Percentiles rank a stretch among this genome's conserved stretches.
Evolutionary conservation across 2,888 invertebrate species (phyloP).

Genomic region (Bembecia ichneumoniformis): DNA sequence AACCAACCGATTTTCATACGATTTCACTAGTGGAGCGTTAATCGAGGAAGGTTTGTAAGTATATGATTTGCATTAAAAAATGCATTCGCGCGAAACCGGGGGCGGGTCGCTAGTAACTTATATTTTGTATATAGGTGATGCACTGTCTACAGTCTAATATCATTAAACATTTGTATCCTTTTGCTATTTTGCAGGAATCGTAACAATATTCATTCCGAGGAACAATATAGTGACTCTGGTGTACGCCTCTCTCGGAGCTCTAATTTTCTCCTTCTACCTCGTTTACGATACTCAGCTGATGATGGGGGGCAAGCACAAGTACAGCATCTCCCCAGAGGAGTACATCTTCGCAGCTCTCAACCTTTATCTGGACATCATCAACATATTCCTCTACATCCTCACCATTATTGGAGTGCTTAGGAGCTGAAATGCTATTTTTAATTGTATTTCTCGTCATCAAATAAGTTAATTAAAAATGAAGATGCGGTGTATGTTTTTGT

Average conservation of each 20-base stretch:
- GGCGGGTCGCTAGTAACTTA: too few species aligned
- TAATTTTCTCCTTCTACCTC: constrained; percentile 90
- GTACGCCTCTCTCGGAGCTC: constrained; percentile 88
- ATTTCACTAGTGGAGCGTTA: too few species aligned
- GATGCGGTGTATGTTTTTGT: too few species aligned
- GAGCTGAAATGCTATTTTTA: constrained; percentile 26
- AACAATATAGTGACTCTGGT: constrained; percentile 76
- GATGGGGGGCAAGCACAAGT: constrained; percentile 93
- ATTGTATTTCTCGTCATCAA: too few species aligned
- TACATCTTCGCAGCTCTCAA: constrained; percentile 95
- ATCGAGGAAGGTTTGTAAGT: too few species aligned
- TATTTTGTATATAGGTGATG: too few species aligned
- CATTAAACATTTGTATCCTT: background rate
- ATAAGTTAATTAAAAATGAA: too few species aligned
- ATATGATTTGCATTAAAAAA: too few species aligned
- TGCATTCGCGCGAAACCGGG: too few species aligned
- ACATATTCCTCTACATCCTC: constrained; percentile 91
- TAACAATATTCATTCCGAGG: constrained; percentile 77
- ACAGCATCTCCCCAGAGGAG: constrained; percentile 91
- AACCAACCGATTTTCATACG: too few species aligned
- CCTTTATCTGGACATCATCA: constrained; percentile 90
- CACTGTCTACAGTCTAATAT: too few species aligned
- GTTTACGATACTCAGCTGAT: constrained; percentile 95
- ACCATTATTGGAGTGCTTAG: constrained; percentile 76
- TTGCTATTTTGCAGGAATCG: constrained; percentile 66